Evolutionary conservation across 2,797 vertebrate genomes (phyloP).

Genomic region (Mycteria americana): DNA sequence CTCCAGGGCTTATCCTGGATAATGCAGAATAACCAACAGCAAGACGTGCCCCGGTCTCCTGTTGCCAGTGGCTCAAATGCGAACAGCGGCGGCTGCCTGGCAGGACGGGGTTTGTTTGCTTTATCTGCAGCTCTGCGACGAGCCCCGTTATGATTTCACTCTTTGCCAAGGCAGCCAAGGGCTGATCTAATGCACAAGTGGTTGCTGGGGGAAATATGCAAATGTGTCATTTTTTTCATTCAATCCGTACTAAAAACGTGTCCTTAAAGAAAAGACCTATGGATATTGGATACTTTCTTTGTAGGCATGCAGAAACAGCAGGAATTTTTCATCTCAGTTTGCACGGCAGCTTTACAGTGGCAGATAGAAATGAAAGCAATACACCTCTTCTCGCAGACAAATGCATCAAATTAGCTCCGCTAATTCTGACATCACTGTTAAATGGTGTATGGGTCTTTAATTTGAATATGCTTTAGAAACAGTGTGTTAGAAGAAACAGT

Average conservation of each 20-base stretch:
- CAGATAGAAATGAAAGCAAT: neutral
- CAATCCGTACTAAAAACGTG: neutral
- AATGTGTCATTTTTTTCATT: neutral
- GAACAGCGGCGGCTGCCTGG: neutral
- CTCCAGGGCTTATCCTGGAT: neutral
- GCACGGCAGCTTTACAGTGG: neutral
- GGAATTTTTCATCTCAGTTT: neutral
- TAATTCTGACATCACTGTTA: neutral
- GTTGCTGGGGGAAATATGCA: neutral
- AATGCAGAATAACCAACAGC: neutral
- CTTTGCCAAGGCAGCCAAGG: neutral
- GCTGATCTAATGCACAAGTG: neutral
- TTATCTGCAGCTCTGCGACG: neutral
- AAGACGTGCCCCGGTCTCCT: neutral
- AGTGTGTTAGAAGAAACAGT: neutral
- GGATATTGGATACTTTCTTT: neutral
- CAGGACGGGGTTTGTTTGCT: neutral
- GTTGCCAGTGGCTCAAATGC: accelerated
- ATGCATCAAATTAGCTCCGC: neutral
- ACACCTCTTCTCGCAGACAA: neutral
- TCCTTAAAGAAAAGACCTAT: neutral
- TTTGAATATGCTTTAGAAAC: neutral
- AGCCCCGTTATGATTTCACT: neutral
- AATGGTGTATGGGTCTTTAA: neutral
- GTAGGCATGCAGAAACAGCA: neutral